phyloP scores from a whole-genome alignment of 2,888 invertebrate species.

The Cyclophora punctaria region DNA sequence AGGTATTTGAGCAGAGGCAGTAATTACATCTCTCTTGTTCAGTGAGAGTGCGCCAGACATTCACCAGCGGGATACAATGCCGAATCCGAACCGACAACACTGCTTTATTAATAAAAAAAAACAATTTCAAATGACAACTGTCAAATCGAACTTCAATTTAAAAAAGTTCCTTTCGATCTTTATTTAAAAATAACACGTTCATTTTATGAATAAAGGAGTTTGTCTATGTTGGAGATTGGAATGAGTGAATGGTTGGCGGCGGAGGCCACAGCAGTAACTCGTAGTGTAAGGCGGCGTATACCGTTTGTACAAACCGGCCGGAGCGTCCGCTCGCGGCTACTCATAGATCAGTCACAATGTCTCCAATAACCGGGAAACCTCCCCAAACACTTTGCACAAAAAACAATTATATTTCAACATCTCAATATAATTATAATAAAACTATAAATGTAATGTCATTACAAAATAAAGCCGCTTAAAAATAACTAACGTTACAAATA shows the following conservation, averaged over 20 bases:
- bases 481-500: slow-evolving; percentile 74
- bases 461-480: slow-evolving; percentile 72
- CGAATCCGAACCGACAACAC: no score
- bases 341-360: slow-evolving; percentile 69
- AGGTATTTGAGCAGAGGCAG: slow-evolving; percentile 49
- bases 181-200: no score
- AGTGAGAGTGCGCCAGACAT: slow-evolving; percentile 22
- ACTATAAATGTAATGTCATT: slow-evolving; percentile 63
- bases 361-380: slow-evolving; percentile 59
- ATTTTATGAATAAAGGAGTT: no score
- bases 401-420: slow-evolving; percentile 73
- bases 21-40: slow-evolving; percentile 20
- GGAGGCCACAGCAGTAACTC: slow-evolving; percentile 62
- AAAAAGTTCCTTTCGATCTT: slow-evolving; percentile 2
- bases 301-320: slow-evolving; percentile 70
- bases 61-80: background rate
- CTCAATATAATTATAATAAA: slow-evolving; percentile 66
- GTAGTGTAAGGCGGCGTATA: slow-evolving; percentile 72
- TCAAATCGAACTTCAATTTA: slow-evolving; percentile 18
- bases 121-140: slow-evolving; percentile 6
- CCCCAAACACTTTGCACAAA: slow-evolving; percentile 68
- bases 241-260: slow-evolving; percentile 28
- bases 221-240: background rate
- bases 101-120: no score
- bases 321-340: slow-evolving; percentile 51